Percentiles rank a stretch among this genome's conserved stretches.
phyloP scores from a whole-genome alignment of 1,140 invertebrate species.

The Venustaconcha ellipsiformis region DNA sequence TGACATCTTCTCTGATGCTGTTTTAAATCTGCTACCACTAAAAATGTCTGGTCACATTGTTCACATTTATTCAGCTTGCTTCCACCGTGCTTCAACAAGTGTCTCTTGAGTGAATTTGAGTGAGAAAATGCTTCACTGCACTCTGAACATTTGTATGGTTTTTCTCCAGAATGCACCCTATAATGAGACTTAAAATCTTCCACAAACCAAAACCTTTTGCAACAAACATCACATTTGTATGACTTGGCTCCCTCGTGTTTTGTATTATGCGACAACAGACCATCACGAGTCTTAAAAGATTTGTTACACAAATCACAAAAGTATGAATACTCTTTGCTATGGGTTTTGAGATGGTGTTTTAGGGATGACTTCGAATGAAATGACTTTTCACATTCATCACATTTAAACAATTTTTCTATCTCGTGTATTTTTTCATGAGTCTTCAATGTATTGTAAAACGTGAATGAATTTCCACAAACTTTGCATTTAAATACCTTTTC shows the following conservation, averaged over 20 bases:
- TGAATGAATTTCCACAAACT: too few species aligned
- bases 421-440: too few species aligned
- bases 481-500: too few species aligned
- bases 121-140: neutral
- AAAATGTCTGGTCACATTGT: constrained; percentile 2
- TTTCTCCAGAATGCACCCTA: constrained; percentile 1
- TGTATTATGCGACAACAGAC: constrained; percentile 12
- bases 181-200: constrained; percentile 1
- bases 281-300: constrained; percentile 15
- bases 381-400: too few species aligned
- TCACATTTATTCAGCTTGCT: neutral
- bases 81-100: neutral
- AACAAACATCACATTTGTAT: constrained; percentile 6
- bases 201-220: constrained; percentile 2
- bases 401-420: too few species aligned
- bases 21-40: constrained; percentile 3
- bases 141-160: neutral
- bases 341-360: too few species aligned
- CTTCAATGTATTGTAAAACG: too few species aligned
- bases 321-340: too few species aligned
- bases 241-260: constrained; percentile 19
- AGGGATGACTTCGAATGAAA: too few species aligned
- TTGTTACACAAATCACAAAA: constrained; percentile 8
- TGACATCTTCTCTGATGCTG: neutral
- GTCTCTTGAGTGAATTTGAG: neutral